phyloP scores from a whole-genome alignment of 1,140 invertebrate genomes.

The Temnothorax curvispinosus region DNA sequence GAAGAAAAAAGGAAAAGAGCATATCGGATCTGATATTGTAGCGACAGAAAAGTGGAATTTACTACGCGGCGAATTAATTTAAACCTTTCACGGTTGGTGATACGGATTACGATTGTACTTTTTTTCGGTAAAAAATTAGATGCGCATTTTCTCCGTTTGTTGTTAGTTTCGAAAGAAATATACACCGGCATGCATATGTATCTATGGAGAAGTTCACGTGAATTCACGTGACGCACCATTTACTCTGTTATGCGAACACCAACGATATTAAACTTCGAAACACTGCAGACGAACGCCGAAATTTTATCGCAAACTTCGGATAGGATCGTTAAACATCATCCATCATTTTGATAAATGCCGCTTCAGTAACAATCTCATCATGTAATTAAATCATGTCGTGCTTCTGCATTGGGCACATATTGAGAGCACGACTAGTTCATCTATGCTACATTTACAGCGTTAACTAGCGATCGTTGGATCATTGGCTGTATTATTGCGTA shows the following conservation, averaged over 20 bases:
- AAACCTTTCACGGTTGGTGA: neutral
- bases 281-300: neutral
- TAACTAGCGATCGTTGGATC: conserved; percentile 11
- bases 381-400: conserved; percentile 50
- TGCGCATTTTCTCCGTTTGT: neutral
- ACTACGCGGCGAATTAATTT: conserved; percentile 33
- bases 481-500: neutral
- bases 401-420: conserved; percentile 35
- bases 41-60: conserved; percentile 8
- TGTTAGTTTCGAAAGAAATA: neutral
- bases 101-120: neutral
- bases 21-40: neutral
- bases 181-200: neutral
- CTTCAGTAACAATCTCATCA: conserved; percentile 49
- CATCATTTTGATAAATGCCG: conserved; percentile 54
- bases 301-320: conserved; percentile 49
- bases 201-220: neutral
- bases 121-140: neutral
- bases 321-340: conserved; percentile 54
- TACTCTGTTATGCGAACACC: conserved; percentile 1
- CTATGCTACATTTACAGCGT: conserved; percentile 36
- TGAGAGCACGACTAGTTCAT: conserved; percentile 43
- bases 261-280: conserved; percentile 38
- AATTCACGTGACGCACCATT: neutral
- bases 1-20: neutral